These are phyloP conservation scores for Drosophila mimetica DNA, from an alignment of 2,888 invertebrate species.

Conservation along the genomic window DNA sequence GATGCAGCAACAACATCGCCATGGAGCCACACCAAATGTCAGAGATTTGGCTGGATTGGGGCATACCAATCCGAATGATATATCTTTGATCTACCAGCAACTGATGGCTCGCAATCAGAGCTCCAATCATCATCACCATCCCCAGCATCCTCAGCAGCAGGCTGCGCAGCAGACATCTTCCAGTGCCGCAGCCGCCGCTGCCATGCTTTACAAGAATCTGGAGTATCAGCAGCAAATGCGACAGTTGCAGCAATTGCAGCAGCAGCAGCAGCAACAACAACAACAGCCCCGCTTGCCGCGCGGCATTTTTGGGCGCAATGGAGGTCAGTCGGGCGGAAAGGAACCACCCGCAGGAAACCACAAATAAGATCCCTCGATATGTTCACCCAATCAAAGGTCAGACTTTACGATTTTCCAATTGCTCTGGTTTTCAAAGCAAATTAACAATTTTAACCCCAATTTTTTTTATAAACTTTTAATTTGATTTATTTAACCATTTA, in stretches of 20 bases:
- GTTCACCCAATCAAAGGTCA: neutral
- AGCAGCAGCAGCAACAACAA: conserved; percentile 30
- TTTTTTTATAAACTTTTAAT: neutral
- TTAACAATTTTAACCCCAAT: neutral
- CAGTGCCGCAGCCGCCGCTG: conserved; percentile 29
- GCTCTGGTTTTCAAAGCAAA: neutral
- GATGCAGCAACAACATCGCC: neutral
- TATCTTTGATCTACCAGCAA: conserved; percentile 32
- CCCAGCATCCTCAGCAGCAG: conserved; percentile 26
- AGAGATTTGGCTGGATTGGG: neutral
- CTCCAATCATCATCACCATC: conserved; percentile 8
- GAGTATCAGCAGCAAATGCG: conserved; percentile 36
- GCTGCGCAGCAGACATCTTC: conserved; percentile 24
- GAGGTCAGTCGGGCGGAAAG: conserved; percentile 12
- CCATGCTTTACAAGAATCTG: conserved; percentile 38
- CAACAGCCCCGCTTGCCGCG: conserved; percentile 37
- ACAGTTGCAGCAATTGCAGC: conserved; percentile 26
- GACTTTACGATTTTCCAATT: neutral
- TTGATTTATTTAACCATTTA: neutral
- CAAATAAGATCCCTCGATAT: conserved; percentile 2
- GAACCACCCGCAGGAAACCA: conserved; percentile 8
- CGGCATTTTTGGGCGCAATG: conserved; percentile 51
- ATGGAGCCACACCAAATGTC: neutral
- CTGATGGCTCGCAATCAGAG: conserved; percentile 28
- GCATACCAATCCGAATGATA: conserved; percentile 14